Base-by-base conservation (phyloP, 2,797 vertebrate genomes). In the Acridotheres tristis region DNA sequence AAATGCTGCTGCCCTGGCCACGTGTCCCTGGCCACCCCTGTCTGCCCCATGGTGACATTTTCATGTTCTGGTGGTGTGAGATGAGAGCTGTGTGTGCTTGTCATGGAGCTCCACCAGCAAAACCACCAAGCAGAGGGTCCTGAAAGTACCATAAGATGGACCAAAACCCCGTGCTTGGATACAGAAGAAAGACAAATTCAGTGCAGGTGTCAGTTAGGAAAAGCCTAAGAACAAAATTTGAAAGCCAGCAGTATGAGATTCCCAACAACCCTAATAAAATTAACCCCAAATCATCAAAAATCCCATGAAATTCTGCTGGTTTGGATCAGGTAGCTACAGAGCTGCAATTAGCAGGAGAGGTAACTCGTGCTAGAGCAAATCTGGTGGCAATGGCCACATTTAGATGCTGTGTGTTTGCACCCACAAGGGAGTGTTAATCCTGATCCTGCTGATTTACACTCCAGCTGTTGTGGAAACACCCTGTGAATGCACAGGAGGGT, bases 241-340 rank as follows among this genome's bases (percentile, higher is more conserved):
- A 57, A 85, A 79, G 50, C 18, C 62, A 61, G 11, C 14, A 32
- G 5, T 7, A 27, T 38, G 26, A 63, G 25, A 66, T 42, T 85
- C 58, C 21, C 63, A 72, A 58, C 2, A 10, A 53, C 15, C 11
- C 23, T 47, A 38, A 72, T 40, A 65, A 67, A 53, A 91, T 61
- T 55, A 81, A 87, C 16, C 3, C 9, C 17, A 55, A 78, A 78
- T 43, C 11, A 27, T 51, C 15, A 74, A 87, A 68, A 63, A 34
- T 10, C 27, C 40, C 7, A 2, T 40, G 36, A 81, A 18, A 78
- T 71, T 67, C n/a, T 69, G 26, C 36, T 65, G 17, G 5, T 90
- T 51, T 74, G 34, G 45, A 21, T 55, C 29, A 57, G 84, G 89
- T 67, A 94, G 93, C 90, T 93, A 86, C 95, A 85, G 88, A 73